phyloP scores from a whole-genome alignment of 2,113 vertebrate species.

The Guaruba guarouba region DNA sequence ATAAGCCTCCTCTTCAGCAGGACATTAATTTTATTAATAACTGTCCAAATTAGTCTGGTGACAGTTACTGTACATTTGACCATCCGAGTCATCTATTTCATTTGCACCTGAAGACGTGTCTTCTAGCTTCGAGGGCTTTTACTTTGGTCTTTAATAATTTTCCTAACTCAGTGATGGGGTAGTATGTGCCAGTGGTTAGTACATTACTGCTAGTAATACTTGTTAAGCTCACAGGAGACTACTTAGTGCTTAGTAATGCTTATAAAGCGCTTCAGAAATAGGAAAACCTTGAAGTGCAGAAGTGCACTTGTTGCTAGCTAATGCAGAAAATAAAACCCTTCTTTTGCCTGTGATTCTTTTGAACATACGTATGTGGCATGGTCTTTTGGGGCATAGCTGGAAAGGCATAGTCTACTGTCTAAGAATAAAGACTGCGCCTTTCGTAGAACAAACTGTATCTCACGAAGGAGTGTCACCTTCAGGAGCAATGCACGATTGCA shows the following conservation, averaged over 20 bases:
- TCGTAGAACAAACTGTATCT: background rate
- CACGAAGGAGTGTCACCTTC: background rate
- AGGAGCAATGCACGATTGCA: rapidly evolving
- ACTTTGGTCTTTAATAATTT: background rate
- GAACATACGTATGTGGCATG: rapidly evolving
- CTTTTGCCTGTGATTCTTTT: background rate
- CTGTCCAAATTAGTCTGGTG: background rate
- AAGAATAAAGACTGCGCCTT: background rate
- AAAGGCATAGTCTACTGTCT: background rate
- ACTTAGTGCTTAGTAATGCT: background rate
- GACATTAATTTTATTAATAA: conserved; percentile 30
- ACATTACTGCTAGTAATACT: background rate
- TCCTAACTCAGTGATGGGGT: background rate
- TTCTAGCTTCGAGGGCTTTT: background rate
- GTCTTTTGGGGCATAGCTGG: background rate
- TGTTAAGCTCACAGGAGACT: background rate
- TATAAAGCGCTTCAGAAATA: background rate
- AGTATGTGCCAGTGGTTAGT: background rate
- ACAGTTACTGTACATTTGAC: background rate
- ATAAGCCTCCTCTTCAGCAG: background rate
- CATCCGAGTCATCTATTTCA: background rate
- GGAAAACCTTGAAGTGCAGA: background rate
- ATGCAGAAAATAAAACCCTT: background rate
- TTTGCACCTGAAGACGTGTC: background rate
- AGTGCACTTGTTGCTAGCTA: background rate